Evolutionary conservation across 2,113 vertebrate species (phyloP).

Genomic region (Podarcis raffonei): DNA sequence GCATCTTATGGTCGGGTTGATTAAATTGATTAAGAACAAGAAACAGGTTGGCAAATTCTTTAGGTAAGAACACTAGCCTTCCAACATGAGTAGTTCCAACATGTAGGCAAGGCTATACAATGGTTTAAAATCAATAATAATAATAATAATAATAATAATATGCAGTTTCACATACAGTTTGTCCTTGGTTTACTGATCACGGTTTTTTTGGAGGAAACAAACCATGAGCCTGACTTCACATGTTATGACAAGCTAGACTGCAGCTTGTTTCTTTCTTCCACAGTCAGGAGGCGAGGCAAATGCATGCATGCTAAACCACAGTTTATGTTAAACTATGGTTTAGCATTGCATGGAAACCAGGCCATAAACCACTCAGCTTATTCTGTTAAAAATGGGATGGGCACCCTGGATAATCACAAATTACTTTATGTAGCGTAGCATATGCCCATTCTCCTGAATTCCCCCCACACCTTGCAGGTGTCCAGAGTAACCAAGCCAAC

Average conservation of each 20-base stretch:
- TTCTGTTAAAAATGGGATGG: background rate
- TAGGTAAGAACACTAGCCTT: background rate
- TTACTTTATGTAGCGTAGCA: background rate
- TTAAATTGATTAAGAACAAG: background rate
- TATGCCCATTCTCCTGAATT: background rate
- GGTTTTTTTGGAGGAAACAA: no score
- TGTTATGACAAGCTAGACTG: no score
- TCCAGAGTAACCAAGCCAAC: background rate
- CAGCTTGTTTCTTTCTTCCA: no score
- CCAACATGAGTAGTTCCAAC: background rate
- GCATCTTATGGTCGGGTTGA: background rate
- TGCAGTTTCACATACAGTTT: no score
- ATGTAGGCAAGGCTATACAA: background rate
- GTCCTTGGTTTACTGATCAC: no score
- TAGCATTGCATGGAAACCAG: no score
- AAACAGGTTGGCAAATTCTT: background rate
- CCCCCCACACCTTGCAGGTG: background rate
- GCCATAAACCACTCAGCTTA: background rate
- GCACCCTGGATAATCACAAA: background rate
- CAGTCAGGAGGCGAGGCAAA: no score
- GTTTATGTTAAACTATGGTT: no score
- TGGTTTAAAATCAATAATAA: no score
- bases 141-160: no score
- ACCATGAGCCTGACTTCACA: no score
- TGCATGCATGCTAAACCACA: no score